A percentile compares a stretch with the other conserved stretches of the same genome.
Conservation (phyloP, 2,113 vertebrate genomes). For the Tupaia chinensis region DNA sequence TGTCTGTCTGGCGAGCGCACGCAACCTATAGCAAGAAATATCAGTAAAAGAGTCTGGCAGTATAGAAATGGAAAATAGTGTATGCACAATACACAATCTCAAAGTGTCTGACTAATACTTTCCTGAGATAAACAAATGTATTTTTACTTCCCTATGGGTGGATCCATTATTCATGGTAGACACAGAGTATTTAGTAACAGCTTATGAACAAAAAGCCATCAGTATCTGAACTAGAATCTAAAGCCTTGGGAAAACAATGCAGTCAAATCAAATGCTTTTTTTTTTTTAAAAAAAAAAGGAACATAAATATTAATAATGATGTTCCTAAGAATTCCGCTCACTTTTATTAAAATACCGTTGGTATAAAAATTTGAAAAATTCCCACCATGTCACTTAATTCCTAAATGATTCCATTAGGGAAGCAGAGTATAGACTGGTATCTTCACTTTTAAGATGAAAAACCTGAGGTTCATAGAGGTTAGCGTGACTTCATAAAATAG, state of each 20-base stretch:
- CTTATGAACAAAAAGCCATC: background rate
- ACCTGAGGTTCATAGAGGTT: background rate
- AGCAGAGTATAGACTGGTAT: background rate
- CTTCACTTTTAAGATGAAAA: background rate
- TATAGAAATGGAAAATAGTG: conserved; percentile 17
- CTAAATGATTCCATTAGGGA: background rate
- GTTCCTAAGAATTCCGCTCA: background rate
- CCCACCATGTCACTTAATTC: background rate
- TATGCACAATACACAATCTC: background rate
- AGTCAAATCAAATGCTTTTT: background rate
- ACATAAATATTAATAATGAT: background rate
- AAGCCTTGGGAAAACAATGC: background rate
- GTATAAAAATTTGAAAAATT: background rate
- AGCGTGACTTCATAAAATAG: no score
- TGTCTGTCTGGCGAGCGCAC: no score
- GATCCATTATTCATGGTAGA: background rate
- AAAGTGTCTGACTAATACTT: background rate
- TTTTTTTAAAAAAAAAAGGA: background rate
- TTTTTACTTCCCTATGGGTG: background rate
- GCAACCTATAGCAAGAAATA: background rate
- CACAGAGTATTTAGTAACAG: background rate
- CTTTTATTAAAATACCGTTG: background rate
- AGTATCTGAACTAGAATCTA: background rate
- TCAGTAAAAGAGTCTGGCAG: background rate
- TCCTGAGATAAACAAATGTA: background rate